Evolutionary conservation across 1,140 invertebrate species (phyloP).

Genomic region (Daktulosphaira vitifoliae): DNA sequence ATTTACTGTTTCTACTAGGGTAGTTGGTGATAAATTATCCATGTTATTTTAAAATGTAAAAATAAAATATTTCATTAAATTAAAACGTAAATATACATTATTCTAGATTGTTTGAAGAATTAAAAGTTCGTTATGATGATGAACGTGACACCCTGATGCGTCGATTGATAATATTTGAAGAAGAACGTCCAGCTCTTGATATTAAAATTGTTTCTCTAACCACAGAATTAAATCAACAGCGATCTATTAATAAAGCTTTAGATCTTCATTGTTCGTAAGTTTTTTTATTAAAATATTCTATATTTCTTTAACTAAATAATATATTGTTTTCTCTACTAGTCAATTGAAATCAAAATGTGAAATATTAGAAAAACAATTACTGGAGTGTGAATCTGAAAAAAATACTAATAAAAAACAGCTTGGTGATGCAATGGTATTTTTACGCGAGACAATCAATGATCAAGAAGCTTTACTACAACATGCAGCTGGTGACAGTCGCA

Average conservation of each 20-base stretch:
- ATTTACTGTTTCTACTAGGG: too few species aligned
- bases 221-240: slow-evolving; percentile 47
- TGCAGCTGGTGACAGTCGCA: background rate
- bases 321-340: slow-evolving; percentile 40
- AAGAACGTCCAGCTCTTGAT: slow-evolving; percentile 44
- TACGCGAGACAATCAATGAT: slow-evolving; percentile 49
- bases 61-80: too few species aligned
- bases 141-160: slow-evolving; percentile 48
- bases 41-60: too few species aligned
- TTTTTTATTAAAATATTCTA: background rate
- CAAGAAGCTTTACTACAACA: slow-evolving; percentile 43
- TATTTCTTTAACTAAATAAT: background rate
- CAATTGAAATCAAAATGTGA: slow-evolving; percentile 46
- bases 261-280: slow-evolving; percentile 49
- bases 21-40: too few species aligned
- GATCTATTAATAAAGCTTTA: slow-evolving; percentile 43
- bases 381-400: slow-evolving; percentile 46
- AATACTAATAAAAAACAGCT: slow-evolving; percentile 50
- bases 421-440: slow-evolving; percentile 49
- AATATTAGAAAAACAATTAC: slow-evolving; percentile 44
- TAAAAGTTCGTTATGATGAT: slow-evolving; percentile 52
- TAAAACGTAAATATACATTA: too few species aligned
- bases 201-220: slow-evolving; percentile 43
- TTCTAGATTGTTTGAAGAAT: slow-evolving; percentile 51
- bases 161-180: slow-evolving; percentile 44